Evolutionary conservation across 2,888 invertebrate species (phyloP).

Genomic region (Drosophila eohydei): DNA sequence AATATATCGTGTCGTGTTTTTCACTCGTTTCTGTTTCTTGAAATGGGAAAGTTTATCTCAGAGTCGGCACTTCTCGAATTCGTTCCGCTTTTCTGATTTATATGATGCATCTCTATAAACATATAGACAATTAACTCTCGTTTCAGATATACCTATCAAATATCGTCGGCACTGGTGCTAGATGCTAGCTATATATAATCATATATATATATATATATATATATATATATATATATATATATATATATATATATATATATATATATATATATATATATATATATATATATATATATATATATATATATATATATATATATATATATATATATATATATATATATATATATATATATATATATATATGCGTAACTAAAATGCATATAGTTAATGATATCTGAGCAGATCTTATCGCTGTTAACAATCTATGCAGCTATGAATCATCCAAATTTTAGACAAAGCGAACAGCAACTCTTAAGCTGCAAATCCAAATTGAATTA

Average conservation of each 20-base stretch:
- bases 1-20: conserved; percentile 43
- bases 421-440: conserved; percentile 3
- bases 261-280: not conserved
- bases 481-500: not conserved
- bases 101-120: conserved; percentile 5
- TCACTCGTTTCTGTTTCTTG: conserved; percentile 48
- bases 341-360: not conserved
- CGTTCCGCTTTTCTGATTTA: conserved; percentile 60
- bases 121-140: conserved; percentile 9
- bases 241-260: not conserved
- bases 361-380: not conserved
- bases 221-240: not conserved
- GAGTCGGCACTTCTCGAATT: conserved; percentile 33
- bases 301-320: too few species aligned
- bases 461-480: not conserved
- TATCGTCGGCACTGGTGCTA: conserved; percentile 11
- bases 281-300: too few species aligned
- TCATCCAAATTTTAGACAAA: not conserved
- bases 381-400: conserved; percentile 11
- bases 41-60: conserved; percentile 60
- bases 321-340: too few species aligned
- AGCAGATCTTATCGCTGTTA: conserved; percentile 27
- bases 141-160: conserved; percentile 3
- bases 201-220: not conserved
- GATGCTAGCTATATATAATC: not conserved